phyloP scores from a whole-genome alignment of 2,888 invertebrate species.

The Drosophila buzzatii region DNA sequence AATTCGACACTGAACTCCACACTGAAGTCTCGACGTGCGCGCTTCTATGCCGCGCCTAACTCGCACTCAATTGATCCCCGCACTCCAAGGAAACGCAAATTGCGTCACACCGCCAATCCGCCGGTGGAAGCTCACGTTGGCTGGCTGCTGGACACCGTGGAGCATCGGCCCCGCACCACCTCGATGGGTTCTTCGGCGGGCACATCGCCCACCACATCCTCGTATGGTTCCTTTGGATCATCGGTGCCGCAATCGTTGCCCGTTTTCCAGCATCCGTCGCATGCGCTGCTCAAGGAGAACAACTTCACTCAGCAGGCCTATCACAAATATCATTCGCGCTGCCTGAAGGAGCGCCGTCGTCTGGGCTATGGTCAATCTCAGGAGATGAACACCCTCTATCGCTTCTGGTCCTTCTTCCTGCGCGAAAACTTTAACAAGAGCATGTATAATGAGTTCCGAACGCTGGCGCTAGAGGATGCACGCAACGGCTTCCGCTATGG shows the following conservation, averaged over 20 bases:
- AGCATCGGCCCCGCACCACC: constrained; percentile 92
- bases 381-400: constrained; percentile 99
- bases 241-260: constrained; percentile 93
- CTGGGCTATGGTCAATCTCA: constrained; percentile 97
- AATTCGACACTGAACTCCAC: constrained; percentile 81
- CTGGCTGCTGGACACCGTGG: constrained; percentile 97
- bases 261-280: constrained; percentile 97
- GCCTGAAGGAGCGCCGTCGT: constrained; percentile 95
- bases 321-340: constrained; percentile 97
- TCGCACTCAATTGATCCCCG: constrained; percentile 88
- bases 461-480: constrained; percentile 97
- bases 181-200: constrained; percentile 93
- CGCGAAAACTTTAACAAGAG: constrained; percentile 98
- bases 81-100: constrained; percentile 94
- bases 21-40: constrained; percentile 87
- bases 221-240: constrained; percentile 88
- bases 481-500: constrained; percentile 94
- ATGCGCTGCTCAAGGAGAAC: constrained; percentile 96
- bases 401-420: constrained; percentile 99
- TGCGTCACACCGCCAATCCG: constrained; percentile 96
- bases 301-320: constrained; percentile 99
- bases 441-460: constrained; percentile 98
- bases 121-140: constrained; percentile 98
- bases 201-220: constrained; percentile 89
- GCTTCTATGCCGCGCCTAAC: constrained; percentile 98